These are phyloP conservation scores for Clarias pachynema DNA, from an alignment of 2,797 vertebrate species.

Conservation along the genomic window DNA sequence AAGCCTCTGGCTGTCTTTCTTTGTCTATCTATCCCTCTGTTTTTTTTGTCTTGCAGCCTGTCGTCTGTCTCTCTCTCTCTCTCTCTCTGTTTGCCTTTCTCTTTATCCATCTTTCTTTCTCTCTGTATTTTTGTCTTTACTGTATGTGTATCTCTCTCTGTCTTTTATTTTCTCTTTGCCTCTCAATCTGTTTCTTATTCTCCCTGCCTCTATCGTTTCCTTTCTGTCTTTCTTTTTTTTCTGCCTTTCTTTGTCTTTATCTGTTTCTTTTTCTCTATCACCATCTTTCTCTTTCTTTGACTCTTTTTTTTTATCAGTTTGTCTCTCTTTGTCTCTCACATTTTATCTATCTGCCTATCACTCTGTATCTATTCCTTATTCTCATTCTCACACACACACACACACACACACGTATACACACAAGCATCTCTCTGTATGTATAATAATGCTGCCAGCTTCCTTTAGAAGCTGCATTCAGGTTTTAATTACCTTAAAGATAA, in stretches of 20 bases:
- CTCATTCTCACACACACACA: neutral
- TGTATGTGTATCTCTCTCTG: neutral
- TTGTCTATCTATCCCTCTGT: neutral
- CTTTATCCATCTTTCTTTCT: constrained; percentile 64
- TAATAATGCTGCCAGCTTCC: neutral
- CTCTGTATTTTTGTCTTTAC: constrained; percentile 44
- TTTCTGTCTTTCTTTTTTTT: constrained; percentile 39
- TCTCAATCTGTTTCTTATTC: constrained; percentile 62
- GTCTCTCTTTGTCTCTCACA: constrained; percentile 59
- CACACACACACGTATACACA: neutral
- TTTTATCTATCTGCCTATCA: neutral
- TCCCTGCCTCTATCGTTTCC: constrained; percentile 50
- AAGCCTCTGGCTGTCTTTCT: neutral
- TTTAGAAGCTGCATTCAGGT: neutral
- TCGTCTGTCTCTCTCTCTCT: too few relatives aligned
- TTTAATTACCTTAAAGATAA: constrained; percentile 6
- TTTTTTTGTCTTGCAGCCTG: neutral
- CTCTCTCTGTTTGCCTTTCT: constrained; percentile 51
- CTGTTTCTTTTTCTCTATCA: neutral
- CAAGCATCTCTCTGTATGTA: neutral
- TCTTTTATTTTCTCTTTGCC: neutral
- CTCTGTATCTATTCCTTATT: neutral
- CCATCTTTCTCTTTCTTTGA: neutral
- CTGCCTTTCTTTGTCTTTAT: constrained; percentile 33
- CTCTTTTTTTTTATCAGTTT: neutral